Conservation (phyloP, 2,113 vertebrate genomes). For the Vimba vimba region DNA sequence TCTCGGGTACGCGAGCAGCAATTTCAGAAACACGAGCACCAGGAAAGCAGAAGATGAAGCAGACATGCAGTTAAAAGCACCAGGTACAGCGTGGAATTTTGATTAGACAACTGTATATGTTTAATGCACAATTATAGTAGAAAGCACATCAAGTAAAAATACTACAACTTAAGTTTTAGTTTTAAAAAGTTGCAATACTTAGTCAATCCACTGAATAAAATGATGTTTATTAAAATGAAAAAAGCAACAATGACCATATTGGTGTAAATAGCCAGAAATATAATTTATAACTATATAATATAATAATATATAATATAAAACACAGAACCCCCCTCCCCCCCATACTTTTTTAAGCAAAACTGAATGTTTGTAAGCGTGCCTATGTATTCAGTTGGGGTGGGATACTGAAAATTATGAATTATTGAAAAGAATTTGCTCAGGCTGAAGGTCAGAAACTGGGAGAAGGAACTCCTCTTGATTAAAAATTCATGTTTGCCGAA, state of each 20-base stretch:
- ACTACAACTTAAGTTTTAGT: not conserved
- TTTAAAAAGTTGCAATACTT: not conserved
- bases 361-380: slow-evolving; percentile 38
- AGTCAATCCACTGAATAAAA: not conserved
- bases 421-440: slow-evolving; percentile 78
- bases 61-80: slow-evolving; percentile 57
- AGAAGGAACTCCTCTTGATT: slow-evolving; percentile 66
- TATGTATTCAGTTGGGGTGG: slow-evolving; percentile 44
- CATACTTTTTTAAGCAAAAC: slow-evolving; percentile 16
- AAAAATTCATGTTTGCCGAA: slow-evolving; percentile 80
- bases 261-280: not conserved
- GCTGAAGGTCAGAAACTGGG: slow-evolving; percentile 76
- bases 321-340: too few species aligned
- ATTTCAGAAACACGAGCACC: too few species aligned
- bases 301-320: too few species aligned
- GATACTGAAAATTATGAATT: slow-evolving; percentile 73
- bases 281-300: not conserved
- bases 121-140: slow-evolving; percentile 64
- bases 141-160: slow-evolving; percentile 32
- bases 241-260: not conserved
- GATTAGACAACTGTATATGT: slow-evolving; percentile 56
- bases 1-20: too few species aligned
- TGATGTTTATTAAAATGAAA: too few species aligned
- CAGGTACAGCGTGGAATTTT: slow-evolving; percentile 57
- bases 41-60: too few species aligned